Percentiles rank a stretch among this genome's conserved stretches.
phyloP scores from a whole-genome alignment of 2,113 vertebrate species.

The Theropithecus gelada region DNA sequence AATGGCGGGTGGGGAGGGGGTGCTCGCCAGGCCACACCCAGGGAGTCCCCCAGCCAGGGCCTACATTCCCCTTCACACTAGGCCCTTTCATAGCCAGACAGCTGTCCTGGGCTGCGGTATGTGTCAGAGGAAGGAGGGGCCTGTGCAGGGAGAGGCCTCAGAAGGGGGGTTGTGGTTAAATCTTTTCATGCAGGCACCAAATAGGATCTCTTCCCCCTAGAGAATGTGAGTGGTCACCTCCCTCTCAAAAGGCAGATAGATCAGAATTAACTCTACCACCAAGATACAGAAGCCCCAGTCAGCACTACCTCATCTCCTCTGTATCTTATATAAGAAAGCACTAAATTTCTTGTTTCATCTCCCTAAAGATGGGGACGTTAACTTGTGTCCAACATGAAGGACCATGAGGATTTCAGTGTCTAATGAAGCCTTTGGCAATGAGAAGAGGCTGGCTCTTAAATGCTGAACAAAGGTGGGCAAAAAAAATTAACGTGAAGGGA shows the following conservation, averaged over 20 bases:
- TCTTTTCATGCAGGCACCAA: background rate
- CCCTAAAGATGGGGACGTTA: background rate
- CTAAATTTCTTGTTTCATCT: background rate
- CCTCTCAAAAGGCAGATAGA: background rate
- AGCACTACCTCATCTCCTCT: background rate
- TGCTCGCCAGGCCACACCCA: background rate
- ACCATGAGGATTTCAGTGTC: background rate
- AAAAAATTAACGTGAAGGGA: background rate
- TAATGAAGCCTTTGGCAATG: background rate
- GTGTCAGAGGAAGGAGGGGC: background rate
- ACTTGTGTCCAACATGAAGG: background rate
- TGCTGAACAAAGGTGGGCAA: background rate
- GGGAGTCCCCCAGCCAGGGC: background rate
- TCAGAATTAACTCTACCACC: background rate
- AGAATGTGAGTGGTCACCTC: background rate
- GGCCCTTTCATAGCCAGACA: slow-evolving; percentile 33
- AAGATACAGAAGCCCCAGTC: background rate
- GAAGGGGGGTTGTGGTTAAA: background rate
- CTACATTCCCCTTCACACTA: background rate
- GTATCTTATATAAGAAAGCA: background rate
- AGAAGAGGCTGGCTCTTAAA: background rate
- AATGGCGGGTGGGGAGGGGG: background rate
- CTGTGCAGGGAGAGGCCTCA: background rate
- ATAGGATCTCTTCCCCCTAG: background rate
- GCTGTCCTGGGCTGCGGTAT: slow-evolving; percentile 46